Evolutionary conservation across 2,113 vertebrate species (phyloP).

Genomic region (Chamaetylas fuelleborni): DNA sequence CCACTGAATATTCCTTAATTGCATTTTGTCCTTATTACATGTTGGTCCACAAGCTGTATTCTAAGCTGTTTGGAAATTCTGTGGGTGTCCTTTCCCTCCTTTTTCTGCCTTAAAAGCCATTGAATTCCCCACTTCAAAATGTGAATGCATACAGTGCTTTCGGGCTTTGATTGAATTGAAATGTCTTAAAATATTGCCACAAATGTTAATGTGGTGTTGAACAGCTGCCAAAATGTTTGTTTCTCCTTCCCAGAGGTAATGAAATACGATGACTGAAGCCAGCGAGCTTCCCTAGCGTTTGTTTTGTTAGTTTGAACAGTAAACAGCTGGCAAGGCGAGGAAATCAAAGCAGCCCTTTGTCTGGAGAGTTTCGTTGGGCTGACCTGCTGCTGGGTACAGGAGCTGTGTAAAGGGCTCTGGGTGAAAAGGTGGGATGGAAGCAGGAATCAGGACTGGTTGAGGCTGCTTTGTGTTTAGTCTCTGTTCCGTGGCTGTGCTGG

Average conservation of each 20-base stretch:
- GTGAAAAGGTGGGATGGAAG: not conserved
- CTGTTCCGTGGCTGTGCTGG: rapidly evolving
- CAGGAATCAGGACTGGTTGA: rapidly evolving
- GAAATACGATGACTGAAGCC: not conserved
- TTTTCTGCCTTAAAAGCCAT: not conserved
- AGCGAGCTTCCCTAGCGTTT: not conserved
- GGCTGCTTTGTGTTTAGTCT: rapidly evolving
- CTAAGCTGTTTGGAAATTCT: not conserved
- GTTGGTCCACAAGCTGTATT: not conserved
- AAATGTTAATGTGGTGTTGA: not conserved
- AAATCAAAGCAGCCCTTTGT: not conserved
- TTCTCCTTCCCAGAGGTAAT: constrained; percentile 28
- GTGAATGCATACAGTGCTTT: not conserved
- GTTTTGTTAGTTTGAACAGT: not conserved
- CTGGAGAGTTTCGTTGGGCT: rapidly evolving
- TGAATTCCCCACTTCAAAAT: not conserved
- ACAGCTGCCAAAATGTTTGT: constrained; percentile 14
- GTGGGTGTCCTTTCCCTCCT: not conserved
- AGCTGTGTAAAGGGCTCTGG: not conserved
- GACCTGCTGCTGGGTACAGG: not conserved
- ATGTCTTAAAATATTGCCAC: not conserved
- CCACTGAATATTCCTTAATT: not conserved
- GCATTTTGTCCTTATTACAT: not conserved
- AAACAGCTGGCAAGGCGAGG: not conserved
- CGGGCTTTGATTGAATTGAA: not conserved